Base-by-base conservation (phyloP, 1,140 invertebrate species). In the Heliconius congener region DNA sequence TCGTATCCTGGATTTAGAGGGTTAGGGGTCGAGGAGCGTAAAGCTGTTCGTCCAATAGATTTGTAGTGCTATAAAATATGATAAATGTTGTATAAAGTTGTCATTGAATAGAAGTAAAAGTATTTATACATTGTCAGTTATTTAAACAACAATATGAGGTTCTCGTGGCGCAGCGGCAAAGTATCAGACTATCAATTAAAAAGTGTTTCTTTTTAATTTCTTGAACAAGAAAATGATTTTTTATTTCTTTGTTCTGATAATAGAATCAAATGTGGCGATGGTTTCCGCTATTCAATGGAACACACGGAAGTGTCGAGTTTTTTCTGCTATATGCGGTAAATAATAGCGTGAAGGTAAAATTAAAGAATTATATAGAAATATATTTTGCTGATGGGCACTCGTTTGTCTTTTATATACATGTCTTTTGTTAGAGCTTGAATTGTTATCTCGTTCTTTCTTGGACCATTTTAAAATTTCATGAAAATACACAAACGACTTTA, bases 401-500 rank as follows among this genome's bases (percentile, higher is more conserved):
- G 18, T 60, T 23, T 3, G 55, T 60, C 3, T 23, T 23, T 2
- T 60, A 60, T 27, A 23, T 60, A 60, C n/a, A 60, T 23, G 9
- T 60, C 55, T 60, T 60, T 60, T 60, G n/a, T 13, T 60, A 19
- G n/a, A 60, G n/a, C 0, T 23, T 57, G 19, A 3, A 71, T 46
- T 19, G 76, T 77, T 71, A 34, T 77, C 50, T 52, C 39, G 30
- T 30, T 71, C 46, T 46, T 71, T 5, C 23, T 70, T 77, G 52
- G 16, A 70, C 70, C 70, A 34, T 37, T 72, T 77, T 77, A 77
- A 77, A 77, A 72, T 77, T 77, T 77, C 70, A 77, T 72, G 76
- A 72, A 72, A 77, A 73, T 77, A 77, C 70, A 77, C 72, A 77
- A 77, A 77, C 70, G 50, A 77, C 46, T 77, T 72, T 72, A 55